These are phyloP conservation scores for Rhabdornis inornatus DNA, from an alignment of 2,113 vertebrate species.

Conservation along the genomic window DNA sequence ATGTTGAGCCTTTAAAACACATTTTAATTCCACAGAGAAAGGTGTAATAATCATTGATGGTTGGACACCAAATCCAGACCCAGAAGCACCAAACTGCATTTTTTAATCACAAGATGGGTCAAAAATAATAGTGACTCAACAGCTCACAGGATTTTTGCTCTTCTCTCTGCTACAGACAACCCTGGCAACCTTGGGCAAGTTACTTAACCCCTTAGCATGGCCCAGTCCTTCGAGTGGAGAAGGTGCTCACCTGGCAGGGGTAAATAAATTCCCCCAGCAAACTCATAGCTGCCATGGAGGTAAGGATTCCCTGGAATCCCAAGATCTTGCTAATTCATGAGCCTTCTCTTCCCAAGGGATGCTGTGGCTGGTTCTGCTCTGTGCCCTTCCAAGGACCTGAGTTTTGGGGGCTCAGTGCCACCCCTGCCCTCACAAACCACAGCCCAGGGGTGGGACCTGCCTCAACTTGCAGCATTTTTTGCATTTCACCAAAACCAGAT, in stretches of 20 bases:
- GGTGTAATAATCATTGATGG: neutral
- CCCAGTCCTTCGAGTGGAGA: rapidly evolving
- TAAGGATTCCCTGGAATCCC: neutral
- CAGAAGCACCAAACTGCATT: neutral
- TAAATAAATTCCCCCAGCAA: neutral
- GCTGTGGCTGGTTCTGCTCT: neutral
- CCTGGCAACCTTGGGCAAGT: rapidly evolving
- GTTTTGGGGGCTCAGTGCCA: neutral
- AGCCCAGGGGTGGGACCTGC: too few relatives aligned
- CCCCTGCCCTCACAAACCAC: neutral
- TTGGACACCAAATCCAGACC: neutral
- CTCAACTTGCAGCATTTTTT: neutral
- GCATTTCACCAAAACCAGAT: neutral
- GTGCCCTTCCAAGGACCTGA: neutral
- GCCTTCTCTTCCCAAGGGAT: neutral
- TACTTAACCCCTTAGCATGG: neutral
- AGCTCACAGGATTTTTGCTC: neutral
- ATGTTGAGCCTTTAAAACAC: neutral
- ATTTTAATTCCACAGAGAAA: neutral
- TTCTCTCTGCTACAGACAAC: neutral
- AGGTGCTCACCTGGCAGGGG: neutral
- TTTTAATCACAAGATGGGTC: rapidly evolving
- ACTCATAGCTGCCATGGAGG: neutral
- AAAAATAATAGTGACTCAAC: rapidly evolving
- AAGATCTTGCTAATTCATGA: rapidly evolving